Base-by-base conservation (phyloP, 2,113 vertebrate species). In the Chitala chitala region DNA sequence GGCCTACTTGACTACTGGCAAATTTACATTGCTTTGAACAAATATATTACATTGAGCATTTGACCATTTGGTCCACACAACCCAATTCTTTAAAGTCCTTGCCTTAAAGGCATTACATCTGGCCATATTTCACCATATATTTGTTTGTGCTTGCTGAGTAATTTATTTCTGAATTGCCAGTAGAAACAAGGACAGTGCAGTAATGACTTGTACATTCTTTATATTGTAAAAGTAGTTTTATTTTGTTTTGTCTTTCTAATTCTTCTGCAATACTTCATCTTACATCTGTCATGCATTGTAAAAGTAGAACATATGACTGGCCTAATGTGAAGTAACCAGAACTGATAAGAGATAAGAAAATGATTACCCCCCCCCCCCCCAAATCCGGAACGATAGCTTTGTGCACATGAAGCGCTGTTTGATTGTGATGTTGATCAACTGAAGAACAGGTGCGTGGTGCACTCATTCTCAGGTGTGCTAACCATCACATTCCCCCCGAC, bases 281-380 rank as follows among this genome's bases (percentile, higher is more conserved):
- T 63, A 33, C 44, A 48, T 26, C 53, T 72, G 70, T 22, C 7
- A 22, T 36, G 8, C 12, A 1, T 13, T 24, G 51, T 78, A 76
- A 66, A 87, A 81, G 82, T 38, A 80, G 50, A 68, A 71, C 82
- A 79, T 79, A 77, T 83, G 82, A 87, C 82, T 86, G 84, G 73
- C 74, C 78, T 68, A 77, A 82, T 79, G 81, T 79, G 77, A 81
- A 80, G 75, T 81, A 84, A 83, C 84, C 82, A 81, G 82, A 81
- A 82, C 80, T 82, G 87, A 86, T 86, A 84, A 83, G 73, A 75
- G 85, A 87, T 89, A 87, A 86, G 85, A 70, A 42, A 55, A 46
- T 68, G 61, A 81, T 83, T 81, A 81, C 79, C 64, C 76, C 78
- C 36, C n/a, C n/a, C n/a, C n/a, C n/a, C 48, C 42, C 0, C 77